phyloP scores from a whole-genome alignment of 2,888 invertebrate species.

The Campoletis raptor region DNA sequence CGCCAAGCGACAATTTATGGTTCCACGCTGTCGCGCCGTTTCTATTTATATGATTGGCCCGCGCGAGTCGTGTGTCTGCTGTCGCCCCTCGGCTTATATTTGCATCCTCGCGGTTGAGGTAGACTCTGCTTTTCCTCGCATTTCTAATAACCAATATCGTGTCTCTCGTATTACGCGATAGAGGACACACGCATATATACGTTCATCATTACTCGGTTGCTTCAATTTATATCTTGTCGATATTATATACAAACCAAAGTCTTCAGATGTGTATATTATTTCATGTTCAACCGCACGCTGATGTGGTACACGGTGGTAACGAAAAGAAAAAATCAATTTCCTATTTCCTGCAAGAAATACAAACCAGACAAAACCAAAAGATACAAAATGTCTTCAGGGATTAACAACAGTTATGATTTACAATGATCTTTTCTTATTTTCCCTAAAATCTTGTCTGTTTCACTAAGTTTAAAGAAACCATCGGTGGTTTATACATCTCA shows the following conservation, averaged over 20 bases:
- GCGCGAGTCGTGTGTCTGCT: conserved; percentile 72
- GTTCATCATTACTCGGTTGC: background rate
- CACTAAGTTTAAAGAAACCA: too few relatives aligned
- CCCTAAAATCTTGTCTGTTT: too few relatives aligned
- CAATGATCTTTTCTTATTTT: too few relatives aligned
- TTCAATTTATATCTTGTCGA: conserved; percentile 20
- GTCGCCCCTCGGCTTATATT: conserved; percentile 31
- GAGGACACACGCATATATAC: background rate
- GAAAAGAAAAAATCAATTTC: too few relatives aligned
- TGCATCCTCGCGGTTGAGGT: conserved; percentile 57
- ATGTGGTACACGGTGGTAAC: too few relatives aligned
- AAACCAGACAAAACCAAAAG: too few relatives aligned
- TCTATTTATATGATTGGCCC: conserved; percentile 80
- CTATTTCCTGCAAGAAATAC: too few relatives aligned
- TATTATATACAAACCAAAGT: background rate
- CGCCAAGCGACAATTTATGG: conserved; percentile 81
- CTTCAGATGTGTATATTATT: too few relatives aligned
- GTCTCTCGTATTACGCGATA: conserved; percentile 13
- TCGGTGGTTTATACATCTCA: too few relatives aligned
- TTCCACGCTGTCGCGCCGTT: conserved; percentile 79
- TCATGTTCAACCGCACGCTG: too few relatives aligned
- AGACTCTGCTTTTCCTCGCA: conserved; percentile 48
- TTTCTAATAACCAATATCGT: conserved; percentile 53
- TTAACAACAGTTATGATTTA: too few relatives aligned
- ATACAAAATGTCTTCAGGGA: too few relatives aligned